Evolutionary conservation across 2,888 invertebrate species (phyloP).

Genomic region (Idaea dimidiata): DNA sequence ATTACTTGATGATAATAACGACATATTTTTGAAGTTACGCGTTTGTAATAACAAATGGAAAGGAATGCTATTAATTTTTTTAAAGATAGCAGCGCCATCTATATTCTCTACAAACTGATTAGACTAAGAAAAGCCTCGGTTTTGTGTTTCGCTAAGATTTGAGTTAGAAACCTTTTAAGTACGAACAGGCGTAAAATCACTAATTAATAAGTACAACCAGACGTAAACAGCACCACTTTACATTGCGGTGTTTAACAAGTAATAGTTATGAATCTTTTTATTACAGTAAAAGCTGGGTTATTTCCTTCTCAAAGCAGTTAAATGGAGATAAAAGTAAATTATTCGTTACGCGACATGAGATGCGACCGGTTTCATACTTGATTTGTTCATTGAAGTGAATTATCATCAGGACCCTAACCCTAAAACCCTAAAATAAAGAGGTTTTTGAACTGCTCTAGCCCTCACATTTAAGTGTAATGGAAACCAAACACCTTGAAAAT

Average conservation of each 20-base stretch:
- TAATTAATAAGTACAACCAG: neutral
- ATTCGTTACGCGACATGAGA: conserved; percentile 8
- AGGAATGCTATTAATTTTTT: neutral
- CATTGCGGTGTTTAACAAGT: neutral
- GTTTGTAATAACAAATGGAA: neutral
- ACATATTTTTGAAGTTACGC: neutral
- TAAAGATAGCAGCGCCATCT: neutral
- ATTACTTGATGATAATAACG: neutral
- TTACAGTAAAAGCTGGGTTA: neutral
- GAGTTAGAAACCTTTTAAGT: too few species aligned
- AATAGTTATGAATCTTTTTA: neutral
- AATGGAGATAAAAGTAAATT: conserved; percentile 3
- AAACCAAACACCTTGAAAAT: neutral
- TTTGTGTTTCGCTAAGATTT: too few species aligned
- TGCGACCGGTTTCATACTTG: conserved; percentile 20
- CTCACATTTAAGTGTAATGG: neutral
- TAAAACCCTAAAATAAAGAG: conserved; percentile 15
- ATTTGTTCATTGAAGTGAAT: conserved; percentile 25
- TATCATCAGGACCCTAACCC: conserved; percentile 17
- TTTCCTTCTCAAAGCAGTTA: neutral
- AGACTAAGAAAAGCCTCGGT: too few species aligned
- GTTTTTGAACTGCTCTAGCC: conserved; percentile 13
- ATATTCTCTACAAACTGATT: neutral
- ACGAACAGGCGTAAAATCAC: too few species aligned
- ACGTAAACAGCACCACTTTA: neutral